phyloP scores from a whole-genome alignment of 2,888 invertebrate species.

The Osedax frankpressi region DNA sequence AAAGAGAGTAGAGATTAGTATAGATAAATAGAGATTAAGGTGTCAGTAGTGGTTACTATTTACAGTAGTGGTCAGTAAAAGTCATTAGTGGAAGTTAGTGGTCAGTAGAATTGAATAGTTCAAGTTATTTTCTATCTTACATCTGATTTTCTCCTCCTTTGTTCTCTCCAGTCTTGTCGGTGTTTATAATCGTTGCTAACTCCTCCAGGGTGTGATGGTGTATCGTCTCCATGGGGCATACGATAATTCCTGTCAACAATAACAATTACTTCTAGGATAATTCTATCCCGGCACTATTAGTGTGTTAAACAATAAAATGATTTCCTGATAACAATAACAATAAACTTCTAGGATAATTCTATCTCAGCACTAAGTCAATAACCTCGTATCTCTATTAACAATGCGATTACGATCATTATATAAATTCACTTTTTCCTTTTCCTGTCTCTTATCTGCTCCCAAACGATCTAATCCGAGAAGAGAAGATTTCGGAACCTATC shows the following conservation, averaged over 20 bases:
- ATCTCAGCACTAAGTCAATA: background rate
- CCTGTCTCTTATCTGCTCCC: constrained; percentile 43
- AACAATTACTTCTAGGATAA: no score
- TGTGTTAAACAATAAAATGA: constrained; percentile 3
- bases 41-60: no score
- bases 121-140: no score
- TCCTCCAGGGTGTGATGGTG: constrained; percentile 85
- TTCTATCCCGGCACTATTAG: no score
- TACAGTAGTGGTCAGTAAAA: no score
- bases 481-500: constrained; percentile 30
- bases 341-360: background rate
- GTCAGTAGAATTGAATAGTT: no score
- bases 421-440: constrained; percentile 23
- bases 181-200: constrained; percentile 63
- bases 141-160: constrained; percentile 57
- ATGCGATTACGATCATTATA: background rate
- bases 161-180: constrained; percentile 52
- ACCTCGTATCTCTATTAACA: background rate
- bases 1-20: no score
- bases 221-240: constrained; percentile 62
- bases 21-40: no score
- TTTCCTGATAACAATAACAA: background rate
- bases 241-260: constrained; percentile 56
- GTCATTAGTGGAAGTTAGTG: no score
- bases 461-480: constrained; percentile 46